A percentile compares a stretch with the other conserved stretches of the same genome.
These are phyloP conservation scores for Phylloscopus trochilus DNA, from an alignment of 2,113 vertebrate species.

Conservation along the genomic window DNA sequence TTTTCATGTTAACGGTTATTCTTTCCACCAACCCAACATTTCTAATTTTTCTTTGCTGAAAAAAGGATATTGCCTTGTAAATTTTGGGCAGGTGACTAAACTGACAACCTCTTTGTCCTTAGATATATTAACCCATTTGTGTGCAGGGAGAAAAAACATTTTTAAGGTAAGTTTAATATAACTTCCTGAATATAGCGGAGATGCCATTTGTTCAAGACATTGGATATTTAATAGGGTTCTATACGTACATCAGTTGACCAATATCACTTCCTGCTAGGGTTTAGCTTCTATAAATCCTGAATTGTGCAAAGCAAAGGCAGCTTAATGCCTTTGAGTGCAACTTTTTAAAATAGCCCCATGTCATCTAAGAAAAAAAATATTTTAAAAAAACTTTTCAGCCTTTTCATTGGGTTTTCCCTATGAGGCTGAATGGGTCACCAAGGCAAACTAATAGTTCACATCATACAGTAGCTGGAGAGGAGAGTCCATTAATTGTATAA, in stretches of 20 bases:
- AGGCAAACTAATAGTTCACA: accelerated
- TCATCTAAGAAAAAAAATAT: not conserved
- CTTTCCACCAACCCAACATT: not conserved
- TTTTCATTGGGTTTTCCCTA: not conserved
- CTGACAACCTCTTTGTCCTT: not conserved
- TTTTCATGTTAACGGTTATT: not conserved
- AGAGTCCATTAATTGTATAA: not conserved
- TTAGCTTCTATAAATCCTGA: not conserved
- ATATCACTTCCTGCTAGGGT: not conserved
- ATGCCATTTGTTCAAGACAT: not conserved
- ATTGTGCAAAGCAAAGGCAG: not conserved
- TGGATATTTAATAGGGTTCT: not conserved
- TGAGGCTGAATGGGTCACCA: not conserved
- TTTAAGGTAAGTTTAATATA: not conserved
- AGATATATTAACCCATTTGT: not conserved
- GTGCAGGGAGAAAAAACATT: not conserved
- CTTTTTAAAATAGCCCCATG: not conserved
- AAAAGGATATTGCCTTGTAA: not conserved
- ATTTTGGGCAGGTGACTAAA: not conserved
- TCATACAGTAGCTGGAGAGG: not conserved
- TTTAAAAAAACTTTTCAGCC: not conserved
- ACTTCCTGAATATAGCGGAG: not conserved
- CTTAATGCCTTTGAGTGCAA: not conserved
- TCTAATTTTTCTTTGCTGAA: not conserved
- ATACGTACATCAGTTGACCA: accelerated